Evolutionary conservation across 2,888 invertebrate genomes (phyloP).

Genomic region (Melitaea athalia): DNA sequence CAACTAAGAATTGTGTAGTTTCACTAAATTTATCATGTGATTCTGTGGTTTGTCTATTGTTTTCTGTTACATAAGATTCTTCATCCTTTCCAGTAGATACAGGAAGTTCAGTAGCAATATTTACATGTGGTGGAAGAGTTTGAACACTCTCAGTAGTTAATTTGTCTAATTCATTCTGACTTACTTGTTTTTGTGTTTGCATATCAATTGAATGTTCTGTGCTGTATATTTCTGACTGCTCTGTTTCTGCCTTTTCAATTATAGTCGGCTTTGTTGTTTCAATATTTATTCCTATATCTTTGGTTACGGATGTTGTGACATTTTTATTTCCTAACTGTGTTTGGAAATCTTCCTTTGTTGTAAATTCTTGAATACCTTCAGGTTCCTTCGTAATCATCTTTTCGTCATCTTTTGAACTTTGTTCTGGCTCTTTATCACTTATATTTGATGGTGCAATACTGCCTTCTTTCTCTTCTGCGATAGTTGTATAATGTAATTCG

Average conservation of each 20-base stretch:
- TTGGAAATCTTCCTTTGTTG: conserved; percentile 7
- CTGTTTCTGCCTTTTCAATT: conserved; percentile 4
- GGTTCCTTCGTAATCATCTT: neutral
- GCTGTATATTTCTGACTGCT: neutral
- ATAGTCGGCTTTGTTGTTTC: neutral
- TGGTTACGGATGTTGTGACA: neutral
- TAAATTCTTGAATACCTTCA: conserved; percentile 7
- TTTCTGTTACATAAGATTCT: conserved; percentile 36
- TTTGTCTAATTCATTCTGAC: conserved; percentile 13
- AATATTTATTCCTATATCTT: neutral
- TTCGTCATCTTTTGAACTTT: conserved; percentile 1
- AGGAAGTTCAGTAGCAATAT: conserved; percentile 7
- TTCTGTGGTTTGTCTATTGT: conserved; percentile 33
- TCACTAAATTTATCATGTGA: conserved; percentile 36
- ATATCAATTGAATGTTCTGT: conserved; percentile 4
- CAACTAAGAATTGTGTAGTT: conserved; percentile 59
- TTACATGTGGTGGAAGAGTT: neutral
- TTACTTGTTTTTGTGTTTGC: conserved; percentile 7
- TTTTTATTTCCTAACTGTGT: conserved; percentile 5
- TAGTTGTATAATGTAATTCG: conserved; percentile 17
- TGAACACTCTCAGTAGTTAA: neutral
- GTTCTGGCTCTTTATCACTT: conserved; percentile 10
- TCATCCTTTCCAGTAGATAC: conserved; percentile 23
- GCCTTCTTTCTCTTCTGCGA: conserved; percentile 28
- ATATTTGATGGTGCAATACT: conserved; percentile 7